Conservation (phyloP, 2,113 vertebrate genomes). For the Otolemur garnettii region DNA sequence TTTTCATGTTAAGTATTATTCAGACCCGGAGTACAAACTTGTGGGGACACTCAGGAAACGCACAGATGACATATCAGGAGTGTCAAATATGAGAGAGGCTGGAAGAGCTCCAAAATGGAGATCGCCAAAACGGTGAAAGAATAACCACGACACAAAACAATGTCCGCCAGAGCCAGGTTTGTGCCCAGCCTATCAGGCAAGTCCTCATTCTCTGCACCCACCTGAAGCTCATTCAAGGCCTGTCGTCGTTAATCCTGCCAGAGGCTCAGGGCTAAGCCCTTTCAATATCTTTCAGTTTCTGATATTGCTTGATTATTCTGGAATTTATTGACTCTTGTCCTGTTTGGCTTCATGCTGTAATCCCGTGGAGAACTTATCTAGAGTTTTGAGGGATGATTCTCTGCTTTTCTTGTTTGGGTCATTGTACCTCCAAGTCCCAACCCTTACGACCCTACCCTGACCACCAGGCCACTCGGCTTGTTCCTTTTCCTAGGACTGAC, state of each 20-base stretch:
- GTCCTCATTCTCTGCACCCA: background rate
- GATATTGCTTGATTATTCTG: background rate
- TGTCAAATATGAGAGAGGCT: background rate
- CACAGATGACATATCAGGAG: background rate
- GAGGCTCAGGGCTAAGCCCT: background rate
- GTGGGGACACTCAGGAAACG: background rate
- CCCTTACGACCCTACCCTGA: background rate
- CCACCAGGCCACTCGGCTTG: background rate
- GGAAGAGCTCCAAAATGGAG: background rate
- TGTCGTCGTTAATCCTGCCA: background rate
- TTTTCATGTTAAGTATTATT: background rate
- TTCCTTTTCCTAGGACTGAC: background rate
- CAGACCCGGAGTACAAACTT: background rate
- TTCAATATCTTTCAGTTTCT: background rate
- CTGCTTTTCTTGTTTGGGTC: background rate
- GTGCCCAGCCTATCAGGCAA: background rate
- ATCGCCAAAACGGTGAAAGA: too few relatives aligned
- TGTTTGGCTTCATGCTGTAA: background rate
- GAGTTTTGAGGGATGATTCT: background rate
- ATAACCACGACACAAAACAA: background rate
- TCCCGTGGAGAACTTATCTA: background rate
- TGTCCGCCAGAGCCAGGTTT: background rate
- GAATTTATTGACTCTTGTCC: background rate
- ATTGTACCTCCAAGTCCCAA: too few relatives aligned
- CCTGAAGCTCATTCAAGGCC: background rate